These are phyloP conservation scores for Cenopis cana DNA, from an alignment of 2,888 invertebrate species.

Conservation along the genomic window DNA sequence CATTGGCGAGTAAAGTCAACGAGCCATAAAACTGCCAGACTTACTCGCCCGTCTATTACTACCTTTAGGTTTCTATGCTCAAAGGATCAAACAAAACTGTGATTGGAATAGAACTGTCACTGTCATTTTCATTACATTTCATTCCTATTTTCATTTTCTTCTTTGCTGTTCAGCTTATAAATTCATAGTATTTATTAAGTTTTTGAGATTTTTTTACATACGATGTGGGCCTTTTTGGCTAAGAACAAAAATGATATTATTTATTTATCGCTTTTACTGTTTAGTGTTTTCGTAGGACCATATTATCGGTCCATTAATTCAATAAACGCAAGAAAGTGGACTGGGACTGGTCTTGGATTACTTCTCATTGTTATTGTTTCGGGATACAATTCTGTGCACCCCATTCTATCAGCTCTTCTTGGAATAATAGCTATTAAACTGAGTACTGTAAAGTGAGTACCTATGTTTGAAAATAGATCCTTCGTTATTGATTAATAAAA, in stretches of 20 bases:
- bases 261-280: constrained; percentile 88
- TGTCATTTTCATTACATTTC: background rate
- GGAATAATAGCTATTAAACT: constrained; percentile 74
- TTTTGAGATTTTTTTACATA: constrained; percentile 15
- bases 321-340: constrained; percentile 80
- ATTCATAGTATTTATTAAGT: background rate
- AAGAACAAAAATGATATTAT: constrained; percentile 91
- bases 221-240: constrained; percentile 69
- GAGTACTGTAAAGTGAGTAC: constrained; percentile 69
- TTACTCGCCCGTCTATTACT: too few species aligned
- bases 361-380: constrained; percentile 71
- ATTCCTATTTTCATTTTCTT: background rate
- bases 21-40: too few species aligned
- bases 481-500: background rate
- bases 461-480: too few species aligned
- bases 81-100: too few species aligned
- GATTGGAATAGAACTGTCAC: constrained; percentile 9
- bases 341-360: constrained; percentile 77
- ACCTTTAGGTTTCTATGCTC: too few species aligned
- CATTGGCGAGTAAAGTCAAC: too few species aligned
- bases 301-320: constrained; percentile 83
- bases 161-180: background rate
- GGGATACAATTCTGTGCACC: constrained; percentile 72
- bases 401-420: constrained; percentile 67
- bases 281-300: constrained; percentile 89